These are phyloP conservation scores for Cabera pusaria DNA, from an alignment of 2,888 invertebrate species.

Conservation along the genomic window DNA sequence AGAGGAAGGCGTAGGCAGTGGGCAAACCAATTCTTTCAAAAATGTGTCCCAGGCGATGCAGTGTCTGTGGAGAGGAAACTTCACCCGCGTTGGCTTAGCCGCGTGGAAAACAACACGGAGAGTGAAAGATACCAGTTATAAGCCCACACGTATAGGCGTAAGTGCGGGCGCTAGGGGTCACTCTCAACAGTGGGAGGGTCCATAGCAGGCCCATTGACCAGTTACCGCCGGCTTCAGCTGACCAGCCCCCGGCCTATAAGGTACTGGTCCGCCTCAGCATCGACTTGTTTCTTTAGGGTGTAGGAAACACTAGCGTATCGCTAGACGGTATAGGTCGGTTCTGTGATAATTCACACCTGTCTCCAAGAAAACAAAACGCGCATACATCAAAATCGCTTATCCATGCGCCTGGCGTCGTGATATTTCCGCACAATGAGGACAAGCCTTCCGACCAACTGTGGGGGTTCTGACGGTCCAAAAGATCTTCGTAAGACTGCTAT, in stretches of 20 bases:
- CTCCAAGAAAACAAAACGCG: too few relatives aligned
- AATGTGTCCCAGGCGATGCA: neutral
- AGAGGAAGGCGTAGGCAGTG: too few relatives aligned
- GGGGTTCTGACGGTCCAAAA: too few relatives aligned
- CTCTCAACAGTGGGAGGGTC: constrained; percentile 28
- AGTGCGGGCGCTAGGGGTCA: constrained; percentile 28
- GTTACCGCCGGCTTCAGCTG: constrained; percentile 13
- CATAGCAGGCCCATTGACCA: constrained; percentile 10
- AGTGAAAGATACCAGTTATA: constrained; percentile 22
- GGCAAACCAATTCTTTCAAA: neutral
- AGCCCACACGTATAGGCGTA: constrained; percentile 22
- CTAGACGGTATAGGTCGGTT: too few relatives aligned
- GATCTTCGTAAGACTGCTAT: too few relatives aligned
- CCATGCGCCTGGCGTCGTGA: too few relatives aligned
- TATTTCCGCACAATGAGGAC: too few relatives aligned
- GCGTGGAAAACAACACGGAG: constrained; percentile 19
- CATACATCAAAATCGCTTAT: too few relatives aligned
- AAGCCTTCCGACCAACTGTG: too few relatives aligned
- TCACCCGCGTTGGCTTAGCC: too few relatives aligned
- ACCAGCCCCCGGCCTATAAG: constrained; percentile 8
- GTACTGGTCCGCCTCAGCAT: constrained; percentile 9
- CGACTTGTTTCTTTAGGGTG: constrained; percentile 8
- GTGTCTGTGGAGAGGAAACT: neutral
- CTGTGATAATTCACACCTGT: too few relatives aligned
- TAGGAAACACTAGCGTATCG: constrained; percentile 4